Evolutionary conservation across 1,140 invertebrate genomes (phyloP).

Genomic region (Neodiprion pinetum): DNA sequence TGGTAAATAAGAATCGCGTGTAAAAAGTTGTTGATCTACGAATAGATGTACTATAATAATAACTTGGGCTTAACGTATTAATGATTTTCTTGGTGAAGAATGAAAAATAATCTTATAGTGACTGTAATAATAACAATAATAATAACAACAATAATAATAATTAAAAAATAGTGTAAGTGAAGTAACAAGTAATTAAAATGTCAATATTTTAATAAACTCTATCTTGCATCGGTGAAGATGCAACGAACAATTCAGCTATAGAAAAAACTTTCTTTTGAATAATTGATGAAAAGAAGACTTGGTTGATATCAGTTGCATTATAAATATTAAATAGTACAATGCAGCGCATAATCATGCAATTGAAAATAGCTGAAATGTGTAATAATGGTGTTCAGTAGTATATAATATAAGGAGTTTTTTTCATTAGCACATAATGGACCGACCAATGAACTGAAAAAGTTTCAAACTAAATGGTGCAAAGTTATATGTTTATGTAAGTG

Average conservation of each 20-base stretch:
- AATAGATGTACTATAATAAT: slow-evolving; percentile 54
- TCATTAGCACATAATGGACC: neutral
- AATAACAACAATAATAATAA: slow-evolving; percentile 19
- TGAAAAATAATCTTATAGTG: slow-evolving; percentile 40
- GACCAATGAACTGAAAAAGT: slow-evolving; percentile 1
- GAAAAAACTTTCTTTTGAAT: neutral
- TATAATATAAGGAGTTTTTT: slow-evolving; percentile 34
- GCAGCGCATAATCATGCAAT: slow-evolving; percentile 8
- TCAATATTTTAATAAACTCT: slow-evolving; percentile 54
- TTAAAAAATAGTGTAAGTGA: slow-evolving; percentile 33
- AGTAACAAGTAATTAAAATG: slow-evolving; percentile 47
- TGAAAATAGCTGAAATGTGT: slow-evolving; percentile 27
- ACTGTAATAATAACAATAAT: slow-evolving; percentile 45
- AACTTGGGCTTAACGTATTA: slow-evolving; percentile 33
- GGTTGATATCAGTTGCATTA: neutral
- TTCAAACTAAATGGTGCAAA: neutral
- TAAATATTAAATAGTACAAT: neutral
- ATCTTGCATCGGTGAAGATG: slow-evolving; percentile 39
- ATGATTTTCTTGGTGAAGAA: slow-evolving; percentile 33
- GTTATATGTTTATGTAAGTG: neutral
- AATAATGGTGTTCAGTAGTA: slow-evolving; percentile 43
- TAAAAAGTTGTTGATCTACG: slow-evolving; percentile 59
- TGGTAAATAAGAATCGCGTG: slow-evolving; percentile 52
- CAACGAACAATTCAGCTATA: slow-evolving; percentile 40
- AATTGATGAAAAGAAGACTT: neutral